These are phyloP conservation scores for Ciconia stormi DNA, from an alignment of 2,113 vertebrate genomes.

Conservation along the genomic window DNA sequence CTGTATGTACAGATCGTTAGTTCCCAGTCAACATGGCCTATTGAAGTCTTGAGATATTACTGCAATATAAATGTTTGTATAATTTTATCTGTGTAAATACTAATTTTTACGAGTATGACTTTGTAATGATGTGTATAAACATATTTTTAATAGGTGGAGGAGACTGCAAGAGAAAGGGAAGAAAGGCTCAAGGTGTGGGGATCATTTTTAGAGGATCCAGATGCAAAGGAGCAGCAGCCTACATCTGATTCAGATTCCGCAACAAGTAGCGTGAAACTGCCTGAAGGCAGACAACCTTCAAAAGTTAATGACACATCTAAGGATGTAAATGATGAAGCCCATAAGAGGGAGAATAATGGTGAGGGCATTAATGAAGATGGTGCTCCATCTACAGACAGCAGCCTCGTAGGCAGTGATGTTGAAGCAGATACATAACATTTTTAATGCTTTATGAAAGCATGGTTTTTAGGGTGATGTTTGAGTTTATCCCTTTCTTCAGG, in stretches of 20 bases:
- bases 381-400: slow-evolving; percentile 87
- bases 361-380: slow-evolving; percentile 63
- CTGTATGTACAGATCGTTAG: background rate
- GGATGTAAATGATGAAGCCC: slow-evolving; percentile 12
- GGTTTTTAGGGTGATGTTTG: slow-evolving; percentile 50
- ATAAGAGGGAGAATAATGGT: slow-evolving; percentile 40
- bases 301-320: slow-evolving; percentile 27
- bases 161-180: slow-evolving; percentile 92
- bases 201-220: slow-evolving; percentile 77
- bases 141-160: slow-evolving; percentile 83
- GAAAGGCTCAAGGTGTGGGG: slow-evolving; percentile 92
- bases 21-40: background rate
- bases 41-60: background rate
- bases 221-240: slow-evolving; percentile 39
- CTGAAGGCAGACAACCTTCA: slow-evolving; percentile 35
- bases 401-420: slow-evolving; percentile 85
- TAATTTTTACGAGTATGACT: background rate
- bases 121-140: background rate
- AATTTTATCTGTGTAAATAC: background rate
- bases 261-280: slow-evolving; percentile 39
- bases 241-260: background rate
- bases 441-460: slow-evolving; percentile 19
- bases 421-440: slow-evolving; percentile 73
- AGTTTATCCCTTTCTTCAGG: slow-evolving; percentile 47
- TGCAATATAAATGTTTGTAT: background rate